Percentiles rank a stretch among this genome's conserved stretches.
Evolutionary conservation across 2,797 vertebrate species (phyloP).

Genomic region (Anguilla pacifica): DNA sequence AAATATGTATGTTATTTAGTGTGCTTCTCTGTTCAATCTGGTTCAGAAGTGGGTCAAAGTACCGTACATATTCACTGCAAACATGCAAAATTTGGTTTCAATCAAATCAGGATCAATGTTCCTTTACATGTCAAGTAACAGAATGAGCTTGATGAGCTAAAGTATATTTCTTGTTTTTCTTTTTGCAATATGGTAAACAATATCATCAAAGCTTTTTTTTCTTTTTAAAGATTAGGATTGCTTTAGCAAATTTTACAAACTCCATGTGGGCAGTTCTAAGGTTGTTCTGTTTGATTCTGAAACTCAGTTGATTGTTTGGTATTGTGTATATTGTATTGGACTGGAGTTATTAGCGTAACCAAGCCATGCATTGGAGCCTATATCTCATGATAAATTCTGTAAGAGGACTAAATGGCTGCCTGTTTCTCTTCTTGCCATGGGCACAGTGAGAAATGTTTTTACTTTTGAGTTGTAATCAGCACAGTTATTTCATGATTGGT

Average conservation of each 20-base stretch:
- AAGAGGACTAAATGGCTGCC: neutral
- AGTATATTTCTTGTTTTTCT: neutral
- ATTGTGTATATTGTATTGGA: neutral
- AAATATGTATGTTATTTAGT: neutral
- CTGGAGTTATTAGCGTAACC: neutral
- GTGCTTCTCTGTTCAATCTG: neutral
- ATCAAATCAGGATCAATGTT: neutral
- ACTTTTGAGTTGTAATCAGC: conserved; percentile 5
- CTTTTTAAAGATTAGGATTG: neutral
- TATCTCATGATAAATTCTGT: neutral
- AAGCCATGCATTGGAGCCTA: neutral
- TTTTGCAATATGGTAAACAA: too few species aligned
- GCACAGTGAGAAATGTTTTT: neutral
- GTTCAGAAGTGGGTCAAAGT: neutral
- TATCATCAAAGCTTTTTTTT: neutral
- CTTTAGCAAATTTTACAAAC: neutral
- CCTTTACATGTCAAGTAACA: neutral
- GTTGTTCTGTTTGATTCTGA: neutral
- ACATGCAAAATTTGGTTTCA: neutral
- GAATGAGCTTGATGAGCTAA: neutral
- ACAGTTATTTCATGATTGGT: conserved; percentile 9
- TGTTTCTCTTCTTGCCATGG: neutral
- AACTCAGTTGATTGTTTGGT: neutral
- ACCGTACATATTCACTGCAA: neutral
- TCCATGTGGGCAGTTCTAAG: neutral